These are phyloP conservation scores for Naja naja DNA, from an alignment of 2,113 vertebrate genomes.

Conservation along the genomic window DNA sequence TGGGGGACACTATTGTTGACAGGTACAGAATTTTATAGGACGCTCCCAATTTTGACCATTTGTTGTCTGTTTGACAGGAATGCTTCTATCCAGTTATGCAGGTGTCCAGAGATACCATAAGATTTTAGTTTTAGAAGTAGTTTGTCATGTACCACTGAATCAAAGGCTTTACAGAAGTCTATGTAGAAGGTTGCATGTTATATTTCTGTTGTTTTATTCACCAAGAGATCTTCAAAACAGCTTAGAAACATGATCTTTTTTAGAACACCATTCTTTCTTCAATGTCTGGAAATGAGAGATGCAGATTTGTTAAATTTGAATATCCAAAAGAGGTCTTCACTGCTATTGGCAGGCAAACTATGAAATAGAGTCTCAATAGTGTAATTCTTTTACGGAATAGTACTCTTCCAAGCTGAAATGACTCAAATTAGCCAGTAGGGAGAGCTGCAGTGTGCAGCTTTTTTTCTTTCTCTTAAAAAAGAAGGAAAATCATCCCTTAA, in stretches of 20 bases:
- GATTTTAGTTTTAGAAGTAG: too few relatives aligned
- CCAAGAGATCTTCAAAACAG: neutral
- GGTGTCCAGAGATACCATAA: too few relatives aligned
- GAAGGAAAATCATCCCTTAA: neutral
- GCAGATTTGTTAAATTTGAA: conserved; percentile 38
- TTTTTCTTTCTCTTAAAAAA: conserved; percentile 16
- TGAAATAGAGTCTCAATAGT: neutral
- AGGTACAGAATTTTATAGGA: too few relatives aligned
- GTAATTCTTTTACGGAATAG: conserved; percentile 12
- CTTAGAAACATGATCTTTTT: neutral
- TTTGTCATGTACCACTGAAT: too few relatives aligned
- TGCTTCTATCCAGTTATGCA: too few relatives aligned
- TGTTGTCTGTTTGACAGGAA: too few relatives aligned
- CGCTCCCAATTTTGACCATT: too few relatives aligned
- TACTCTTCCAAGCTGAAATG: conserved; percentile 48
- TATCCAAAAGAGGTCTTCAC: conserved; percentile 17
- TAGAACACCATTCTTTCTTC: neutral
- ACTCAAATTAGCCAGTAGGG: conserved; percentile 67
- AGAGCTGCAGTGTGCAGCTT: conserved; percentile 73
- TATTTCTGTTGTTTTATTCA: neutral
- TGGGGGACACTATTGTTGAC: too few relatives aligned
- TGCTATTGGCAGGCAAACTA: conserved; percentile 24
- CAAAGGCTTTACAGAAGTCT: too few relatives aligned
- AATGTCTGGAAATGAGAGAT: conserved; percentile 24
- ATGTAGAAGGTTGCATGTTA: too few relatives aligned